Base-by-base conservation (phyloP, 2,888 invertebrate species). In the Drosophila robusta region DNA sequence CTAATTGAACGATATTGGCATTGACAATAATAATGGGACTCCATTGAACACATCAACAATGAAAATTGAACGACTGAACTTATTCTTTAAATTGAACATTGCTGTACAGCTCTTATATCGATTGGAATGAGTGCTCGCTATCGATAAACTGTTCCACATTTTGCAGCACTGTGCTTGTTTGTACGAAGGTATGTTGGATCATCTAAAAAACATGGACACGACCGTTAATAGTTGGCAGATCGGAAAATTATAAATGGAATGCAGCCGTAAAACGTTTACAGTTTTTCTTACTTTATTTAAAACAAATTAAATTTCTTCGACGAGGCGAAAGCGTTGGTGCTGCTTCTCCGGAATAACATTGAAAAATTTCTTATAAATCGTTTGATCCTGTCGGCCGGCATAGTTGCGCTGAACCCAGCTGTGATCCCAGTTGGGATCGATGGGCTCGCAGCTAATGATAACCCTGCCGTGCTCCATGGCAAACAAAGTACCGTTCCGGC, bases 391-490 rank as follows among this genome's bases (percentile, higher is more conserved):
- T 61, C 96, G 93, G 0, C 95, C 95, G 0, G 93, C 93, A 90
- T 96, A 95, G 87, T 94, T 91, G 69, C 94, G 92, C 87, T 94
- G 93, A 32, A 97, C 93, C 95, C 97, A 96, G 0, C 94, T 93
- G 86, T 96, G 96, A 14, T 95, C 94, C 95, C 96, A 97, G 83
- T 96, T 94, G 0, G 96, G 95, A 66, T 97, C 95, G 57, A 95
- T 93, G 86, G 95, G 94, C 90, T 98, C 98, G 92, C 96, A 96
- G 0, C 97, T 96, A 0, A 98, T 93, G 14, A 95, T 92, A 0
- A 98, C 97, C 89, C 93, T 94, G 0, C 98, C 98, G 39, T 95
- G 93, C 83, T 95, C 95, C 90, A 97, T 93, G 0, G 98, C 97
- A 93, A 94, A 96, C 2, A 98, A 91, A 1, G 96, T 96, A 0